Percentiles rank a stretch among this genome's conserved stretches.
Conservation (phyloP, 2,113 vertebrate genomes). For the rat (Rattus norvegicus) region DNA sequence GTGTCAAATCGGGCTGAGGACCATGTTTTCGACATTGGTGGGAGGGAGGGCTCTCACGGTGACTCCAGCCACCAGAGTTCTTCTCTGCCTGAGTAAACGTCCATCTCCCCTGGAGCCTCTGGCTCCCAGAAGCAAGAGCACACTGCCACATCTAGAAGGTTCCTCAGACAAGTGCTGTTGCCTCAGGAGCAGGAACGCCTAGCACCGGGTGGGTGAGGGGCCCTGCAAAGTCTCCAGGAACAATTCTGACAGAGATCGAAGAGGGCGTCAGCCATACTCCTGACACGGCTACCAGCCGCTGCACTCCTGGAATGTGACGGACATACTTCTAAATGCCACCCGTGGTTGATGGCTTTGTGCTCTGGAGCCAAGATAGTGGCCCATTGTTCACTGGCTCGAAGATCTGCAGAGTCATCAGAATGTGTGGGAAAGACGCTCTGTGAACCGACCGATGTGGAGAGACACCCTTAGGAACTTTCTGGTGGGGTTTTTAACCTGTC, state of each 20-base stretch:
- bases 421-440: background rate
- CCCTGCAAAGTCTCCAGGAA: background rate
- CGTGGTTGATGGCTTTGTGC: background rate
- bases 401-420: background rate
- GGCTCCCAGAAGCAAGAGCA: background rate
- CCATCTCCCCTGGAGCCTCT: accelerated
- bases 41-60: accelerated
- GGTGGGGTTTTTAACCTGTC: background rate
- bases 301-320: conserved; percentile 57
- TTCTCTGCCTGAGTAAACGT: background rate
- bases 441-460: accelerated
- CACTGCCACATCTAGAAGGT: conserved; percentile 24
- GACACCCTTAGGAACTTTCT: background rate
- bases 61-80: accelerated
- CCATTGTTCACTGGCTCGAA: background rate
- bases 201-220: background rate
- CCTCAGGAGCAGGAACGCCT: background rate
- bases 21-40: accelerated
- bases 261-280: background rate
- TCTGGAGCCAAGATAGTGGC: accelerated
- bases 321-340: conserved; percentile 51
- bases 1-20: accelerated
- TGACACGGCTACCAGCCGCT: background rate
- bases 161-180: accelerated
- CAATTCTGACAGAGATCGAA: background rate